A percentile compares a stretch with the other conserved stretches of the same genome.
phyloP scores from a whole-genome alignment of 2,113 vertebrate genomes.

The Dipodomys ordii region DNA sequence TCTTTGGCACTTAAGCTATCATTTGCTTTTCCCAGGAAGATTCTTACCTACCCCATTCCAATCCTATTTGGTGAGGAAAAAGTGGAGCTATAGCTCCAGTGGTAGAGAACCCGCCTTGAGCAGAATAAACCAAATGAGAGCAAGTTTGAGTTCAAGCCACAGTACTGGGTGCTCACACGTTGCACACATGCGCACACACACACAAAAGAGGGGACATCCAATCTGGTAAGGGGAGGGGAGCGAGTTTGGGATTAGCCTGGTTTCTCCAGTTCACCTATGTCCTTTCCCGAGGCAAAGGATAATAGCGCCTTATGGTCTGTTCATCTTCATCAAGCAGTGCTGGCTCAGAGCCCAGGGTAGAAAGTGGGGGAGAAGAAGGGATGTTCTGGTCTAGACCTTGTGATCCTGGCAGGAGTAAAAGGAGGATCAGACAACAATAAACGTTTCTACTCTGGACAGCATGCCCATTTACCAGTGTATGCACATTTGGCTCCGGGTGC shows the following conservation, averaged over 20 bases:
- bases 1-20: background rate
- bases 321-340: background rate
- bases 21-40: background rate
- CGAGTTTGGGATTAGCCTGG: slow-evolving; percentile 9
- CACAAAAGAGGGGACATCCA: no score
- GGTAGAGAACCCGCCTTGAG: no score
- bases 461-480: background rate
- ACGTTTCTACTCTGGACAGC: background rate
- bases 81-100: no score
- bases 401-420: background rate
- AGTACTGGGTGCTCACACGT: no score
- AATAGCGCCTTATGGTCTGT: background rate
- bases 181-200: no score
- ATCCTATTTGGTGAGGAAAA: background rate
- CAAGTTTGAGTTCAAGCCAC: no score
- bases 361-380: no score
- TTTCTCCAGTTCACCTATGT: background rate
- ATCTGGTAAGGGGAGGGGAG: background rate
- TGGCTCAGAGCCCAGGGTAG: background rate
- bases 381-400: background rate
- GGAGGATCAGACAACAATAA: background rate
- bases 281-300: background rate
- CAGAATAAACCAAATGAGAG: no score
- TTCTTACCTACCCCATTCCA: background rate
- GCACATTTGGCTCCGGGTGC: background rate